Base-by-base conservation (phyloP, 2,113 vertebrate genomes). In the Tursiops truncatus region DNA sequence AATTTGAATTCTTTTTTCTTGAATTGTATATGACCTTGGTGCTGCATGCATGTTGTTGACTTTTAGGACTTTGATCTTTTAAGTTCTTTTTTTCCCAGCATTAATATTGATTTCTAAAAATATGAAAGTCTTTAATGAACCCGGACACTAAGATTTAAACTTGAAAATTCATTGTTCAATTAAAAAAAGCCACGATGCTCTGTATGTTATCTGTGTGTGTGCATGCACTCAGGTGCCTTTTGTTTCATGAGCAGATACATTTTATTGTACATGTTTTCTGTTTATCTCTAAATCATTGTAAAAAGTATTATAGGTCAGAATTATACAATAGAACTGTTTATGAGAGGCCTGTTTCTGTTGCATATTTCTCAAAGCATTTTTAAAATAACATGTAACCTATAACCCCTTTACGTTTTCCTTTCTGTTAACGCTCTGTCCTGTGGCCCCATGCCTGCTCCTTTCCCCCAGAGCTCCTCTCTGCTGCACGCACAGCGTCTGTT, bases 51-150 rank as follows among this genome's bases (percentile, higher is more conserved):
- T 98, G 96, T 97, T 97, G 86, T 87, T 98, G 98, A 98, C 98
- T 98, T 97, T 90, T 98, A 97, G 98, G 97, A 98, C 97, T 98
- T 98, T 96, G 98, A 96, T 97, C 98, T 98, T 92, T 87, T 68
- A 91, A 89, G 85, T 90, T 95, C 85, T 98, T 79, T 82, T 68
- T 68, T 63, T 60, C 68, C 74, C 96, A 93, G 90, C 92, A 95
- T 97, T 98, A 97, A 97, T 98, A 98, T 1, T 97, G 97, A 98
- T 97, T 98, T 97, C 98, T 93, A 97, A 97, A 97, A 96, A 97
- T 97, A 92, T 97, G 86, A 98, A 96, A 97, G 86, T 98, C 95
- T 97, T 91, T 98, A 94, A 95, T 97, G 98, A 98, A 93, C 95
- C 63, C 62, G 71, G 94, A 98, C 96, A 98, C 93, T 98, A 94